Evolutionary conservation across 2,888 invertebrate species (phyloP).

Genomic region (Steinernema scapterisci): DNA sequence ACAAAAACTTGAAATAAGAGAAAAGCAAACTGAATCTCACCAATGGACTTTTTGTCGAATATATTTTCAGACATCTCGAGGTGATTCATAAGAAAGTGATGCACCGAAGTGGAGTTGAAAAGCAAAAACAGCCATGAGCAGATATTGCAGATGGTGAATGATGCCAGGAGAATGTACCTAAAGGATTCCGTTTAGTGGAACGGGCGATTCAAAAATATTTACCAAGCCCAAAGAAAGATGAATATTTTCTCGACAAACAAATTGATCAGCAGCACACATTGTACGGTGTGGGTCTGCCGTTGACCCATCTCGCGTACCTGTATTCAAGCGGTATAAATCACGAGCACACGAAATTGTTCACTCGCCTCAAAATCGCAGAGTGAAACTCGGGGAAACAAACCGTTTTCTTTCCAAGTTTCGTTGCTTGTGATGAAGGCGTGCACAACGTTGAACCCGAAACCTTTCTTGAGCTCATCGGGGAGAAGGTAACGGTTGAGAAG

Average conservation of each 20-base stretch:
- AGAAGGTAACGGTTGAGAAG: conserved; percentile 48
- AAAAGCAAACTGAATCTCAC: background rate
- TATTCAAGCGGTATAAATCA: background rate
- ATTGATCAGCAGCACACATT: conserved; percentile 65
- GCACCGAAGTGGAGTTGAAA: conserved; percentile 56
- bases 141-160: conserved; percentile 49
- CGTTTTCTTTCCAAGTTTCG: conserved; percentile 62
- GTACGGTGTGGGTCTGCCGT: conserved; percentile 61
- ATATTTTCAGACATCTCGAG: conserved; percentile 63
- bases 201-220: conserved; percentile 13
- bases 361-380: conserved; percentile 66
- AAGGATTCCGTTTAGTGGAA: background rate
- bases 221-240: conserved; percentile 59
- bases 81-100: conserved; percentile 63
- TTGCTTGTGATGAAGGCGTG: conserved; percentile 53
- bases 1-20: conserved; percentile 2
- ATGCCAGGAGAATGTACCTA: conserved; percentile 60
- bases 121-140: conserved; percentile 57
- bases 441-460: conserved; percentile 60
- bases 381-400: conserved; percentile 65
- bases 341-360: background rate
- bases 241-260: conserved; percentile 64
- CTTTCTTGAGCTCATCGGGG: conserved; percentile 33
- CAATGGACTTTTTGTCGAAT: conserved; percentile 36
- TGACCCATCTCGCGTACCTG: conserved; percentile 67